These are phyloP conservation scores for Desmophyllum pertusum DNA, from an alignment of 92 coral and sea anemone species.

Conservation along the genomic window DNA sequence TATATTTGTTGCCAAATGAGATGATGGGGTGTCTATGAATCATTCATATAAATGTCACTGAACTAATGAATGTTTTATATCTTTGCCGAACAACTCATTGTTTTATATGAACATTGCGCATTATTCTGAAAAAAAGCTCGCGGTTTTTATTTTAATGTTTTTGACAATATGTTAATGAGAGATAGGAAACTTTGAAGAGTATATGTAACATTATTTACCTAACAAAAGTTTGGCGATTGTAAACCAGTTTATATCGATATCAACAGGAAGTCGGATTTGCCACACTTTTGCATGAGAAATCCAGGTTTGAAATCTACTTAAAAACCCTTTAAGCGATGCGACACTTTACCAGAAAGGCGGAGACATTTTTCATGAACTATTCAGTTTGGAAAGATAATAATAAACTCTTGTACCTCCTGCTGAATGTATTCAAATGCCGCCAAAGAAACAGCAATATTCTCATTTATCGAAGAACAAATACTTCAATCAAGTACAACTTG, in stretches of 20 bases:
- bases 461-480: conserved; percentile 22
- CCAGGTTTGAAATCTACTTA: not conserved
- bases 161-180: conserved; percentile 10
- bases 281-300: not conserved
- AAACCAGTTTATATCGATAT: not conserved
- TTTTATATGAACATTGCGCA: not conserved
- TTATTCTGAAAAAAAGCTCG: not conserved
- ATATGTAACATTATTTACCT: conserved; percentile 18
- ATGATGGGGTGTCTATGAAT: too few relatives aligned
- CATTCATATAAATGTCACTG: too few relatives aligned
- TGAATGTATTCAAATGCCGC: not conserved
- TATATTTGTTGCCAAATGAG: not conserved
- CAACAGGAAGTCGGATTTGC: too few relatives aligned
- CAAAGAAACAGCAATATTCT: conserved; percentile 21
- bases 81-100: not conserved
- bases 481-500: not conserved
- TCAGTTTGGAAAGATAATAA: not conserved
- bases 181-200: not conserved
- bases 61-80: too few relatives aligned
- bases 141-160: not conserved
- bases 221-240: conserved; percentile 14
- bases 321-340: not conserved
- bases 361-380: not conserved
- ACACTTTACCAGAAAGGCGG: not conserved
- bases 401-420: not conserved